Evolutionary conservation across 2,797 vertebrate species (phyloP), one percentile per base, ranked within the genome.

Genomic region (Neomorphus geoffroyi): DNA sequence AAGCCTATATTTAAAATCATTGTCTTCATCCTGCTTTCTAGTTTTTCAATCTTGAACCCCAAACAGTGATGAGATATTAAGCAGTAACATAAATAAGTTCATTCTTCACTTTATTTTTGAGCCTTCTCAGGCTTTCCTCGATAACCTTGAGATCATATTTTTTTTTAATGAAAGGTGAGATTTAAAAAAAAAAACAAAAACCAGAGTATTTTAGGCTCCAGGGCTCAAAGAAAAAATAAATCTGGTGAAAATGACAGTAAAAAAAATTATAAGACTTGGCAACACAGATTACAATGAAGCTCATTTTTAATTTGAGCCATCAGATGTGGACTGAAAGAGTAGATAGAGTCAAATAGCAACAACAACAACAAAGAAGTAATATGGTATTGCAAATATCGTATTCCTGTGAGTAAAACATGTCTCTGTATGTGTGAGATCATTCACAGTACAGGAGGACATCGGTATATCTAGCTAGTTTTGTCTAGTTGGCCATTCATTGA

Each of bases 381-480:
- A 48, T 1, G 1, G 24, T 78, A 58, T 88, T 81, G 80, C 73
- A 74, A 79, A 89, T 89, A 74, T 95, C 37, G 57, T 73, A 45
- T 46, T 94, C 73, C 43, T 93, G 65, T 70, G 94, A 86, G 39
- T 86, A 93, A 94, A 95, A 79, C 75, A 22, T 60, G 58, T 94
- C 82, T 96, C 77, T 94, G 30, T 66, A 12, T 54, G 80, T 96
- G 88, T 64, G 74, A 69, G 73, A 72, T 94, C 73, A 74, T 91
- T 96, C 27, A 21, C 70, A 74, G 82, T 80, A 74, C 64, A 86
- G 88, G 90, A 96, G 80, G 69, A 88, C 39, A 80, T 81, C 78
- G 11, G 13, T 96, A 41, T 80, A 79, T 96, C 91, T 91, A 27
- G 80, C 93, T 96, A 71, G 93, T 96, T 97, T 96, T 94, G 86